These are phyloP conservation scores for Triplophysa siluroides DNA, from an alignment of 2,113 vertebrate genomes.

Conservation along the genomic window DNA sequence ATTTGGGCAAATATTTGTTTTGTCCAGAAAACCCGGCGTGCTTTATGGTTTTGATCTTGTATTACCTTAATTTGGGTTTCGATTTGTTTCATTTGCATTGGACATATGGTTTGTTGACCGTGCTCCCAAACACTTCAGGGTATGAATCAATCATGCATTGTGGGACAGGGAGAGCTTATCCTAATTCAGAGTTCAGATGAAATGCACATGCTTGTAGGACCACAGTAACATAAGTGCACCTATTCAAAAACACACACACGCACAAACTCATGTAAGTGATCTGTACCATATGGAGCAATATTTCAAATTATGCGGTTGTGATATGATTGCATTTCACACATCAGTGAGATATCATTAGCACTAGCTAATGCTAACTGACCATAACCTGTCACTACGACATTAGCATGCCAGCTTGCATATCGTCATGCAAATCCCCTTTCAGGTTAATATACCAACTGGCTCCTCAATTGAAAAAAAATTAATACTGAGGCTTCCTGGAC, in stretches of 20 bases:
- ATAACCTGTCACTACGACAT: conserved; percentile 32
- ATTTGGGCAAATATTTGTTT: not conserved
- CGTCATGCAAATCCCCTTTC: conserved; percentile 41
- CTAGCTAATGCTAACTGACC: conserved; percentile 38
- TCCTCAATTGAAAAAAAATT: not conserved
- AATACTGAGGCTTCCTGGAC: not conserved
- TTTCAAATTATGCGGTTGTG: not conserved
- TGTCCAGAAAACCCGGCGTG: not conserved
- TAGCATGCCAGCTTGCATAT: conserved; percentile 37
- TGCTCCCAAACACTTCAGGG: conserved; percentile 17
- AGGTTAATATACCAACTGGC: conserved; percentile 32
- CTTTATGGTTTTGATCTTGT: conserved; percentile 15
- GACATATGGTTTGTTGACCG: conserved; percentile 32
- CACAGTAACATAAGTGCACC: not conserved
- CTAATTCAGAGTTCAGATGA: conserved; percentile 26
- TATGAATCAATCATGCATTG: conserved; percentile 34
- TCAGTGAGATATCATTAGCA: conserved; percentile 34
- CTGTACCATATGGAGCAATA: conserved; percentile 20
- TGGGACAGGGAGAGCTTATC: conserved; percentile 15
- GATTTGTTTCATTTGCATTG: conserved; percentile 27
- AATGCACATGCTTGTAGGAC: conserved; percentile 17
- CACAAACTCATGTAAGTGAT: not conserved
- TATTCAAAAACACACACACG: conserved; percentile 12
- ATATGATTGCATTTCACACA: conserved; percentile 42
- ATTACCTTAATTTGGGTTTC: conserved; percentile 16